phyloP scores from a whole-genome alignment of 2,888 invertebrate genomes.

The Polietes domitor region DNA sequence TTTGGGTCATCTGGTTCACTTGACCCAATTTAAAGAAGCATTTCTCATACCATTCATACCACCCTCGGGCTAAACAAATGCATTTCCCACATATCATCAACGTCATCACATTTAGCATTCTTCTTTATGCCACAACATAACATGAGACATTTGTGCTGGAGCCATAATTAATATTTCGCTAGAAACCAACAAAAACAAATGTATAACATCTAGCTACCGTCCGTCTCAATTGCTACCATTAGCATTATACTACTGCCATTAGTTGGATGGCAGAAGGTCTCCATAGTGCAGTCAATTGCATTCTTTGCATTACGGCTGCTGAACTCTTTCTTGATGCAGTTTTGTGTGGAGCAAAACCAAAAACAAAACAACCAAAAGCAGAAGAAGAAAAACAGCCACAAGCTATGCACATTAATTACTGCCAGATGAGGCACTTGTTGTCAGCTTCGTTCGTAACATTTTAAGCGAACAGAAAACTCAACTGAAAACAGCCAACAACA shows the following conservation, averaged over 20 bases:
- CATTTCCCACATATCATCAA: neutral
- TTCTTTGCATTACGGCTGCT: conserved; percentile 36
- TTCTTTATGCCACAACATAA: conserved; percentile 23
- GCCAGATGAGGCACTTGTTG: conserved; percentile 67
- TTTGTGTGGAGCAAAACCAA: neutral
- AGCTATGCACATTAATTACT: conserved; percentile 64
- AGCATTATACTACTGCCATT: conserved; percentile 35
- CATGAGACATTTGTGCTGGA: conserved; percentile 21
- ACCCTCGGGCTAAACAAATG: neutral
- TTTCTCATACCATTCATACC: neutral
- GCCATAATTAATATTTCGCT: conserved; percentile 54
- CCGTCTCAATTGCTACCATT: conserved; percentile 32
- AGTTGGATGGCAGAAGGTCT: conserved; percentile 60
- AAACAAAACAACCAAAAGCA: neutral
- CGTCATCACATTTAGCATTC: conserved; percentile 30
- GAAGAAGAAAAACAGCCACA: conserved; percentile 27
- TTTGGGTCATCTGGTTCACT: too few species aligned
- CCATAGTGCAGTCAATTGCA: conserved; percentile 44
- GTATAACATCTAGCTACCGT: conserved; percentile 38
- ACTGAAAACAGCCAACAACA: too few species aligned
- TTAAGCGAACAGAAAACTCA: conserved; percentile 45
- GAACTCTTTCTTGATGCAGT: conserved; percentile 28
- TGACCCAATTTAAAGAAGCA: too few species aligned
- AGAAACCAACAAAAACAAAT: conserved; percentile 39
- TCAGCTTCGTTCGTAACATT: conserved; percentile 57